A percentile compares a stretch with the other conserved stretches of the same genome.
These are phyloP conservation scores for Orthonevra nobilis DNA, from an alignment of 2,888 invertebrate species.

Conservation along the genomic window DNA sequence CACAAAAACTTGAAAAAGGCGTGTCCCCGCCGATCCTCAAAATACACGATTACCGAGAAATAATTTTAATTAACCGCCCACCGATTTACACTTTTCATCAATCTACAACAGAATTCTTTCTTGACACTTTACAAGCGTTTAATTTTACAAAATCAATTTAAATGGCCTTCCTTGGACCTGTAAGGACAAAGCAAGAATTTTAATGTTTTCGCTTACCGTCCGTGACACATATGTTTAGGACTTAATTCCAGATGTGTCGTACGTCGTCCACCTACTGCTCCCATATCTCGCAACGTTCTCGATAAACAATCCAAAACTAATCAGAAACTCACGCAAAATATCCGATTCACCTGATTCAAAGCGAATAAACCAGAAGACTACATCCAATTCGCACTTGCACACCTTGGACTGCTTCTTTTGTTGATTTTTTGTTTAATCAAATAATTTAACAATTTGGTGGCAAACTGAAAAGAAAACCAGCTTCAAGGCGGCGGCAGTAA, in stretches of 20 bases:
- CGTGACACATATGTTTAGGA: slow-evolving; percentile 22
- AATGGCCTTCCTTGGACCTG: neutral
- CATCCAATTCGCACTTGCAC: slow-evolving; percentile 47
- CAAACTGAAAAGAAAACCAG: slow-evolving; percentile 23
- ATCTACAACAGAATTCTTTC: neutral
- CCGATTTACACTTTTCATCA: neutral
- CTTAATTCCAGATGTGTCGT: slow-evolving; percentile 25
- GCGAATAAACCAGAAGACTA: slow-evolving; percentile 51
- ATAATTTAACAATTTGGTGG: slow-evolving; percentile 51
- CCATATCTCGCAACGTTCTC: slow-evolving; percentile 11
- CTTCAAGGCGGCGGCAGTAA: slow-evolving; percentile 7
- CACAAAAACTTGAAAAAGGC: neutral
- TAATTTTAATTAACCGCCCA: slow-evolving; percentile 2
- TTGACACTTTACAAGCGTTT: neutral
- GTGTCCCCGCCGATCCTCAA: too few species aligned
- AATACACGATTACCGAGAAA: too few species aligned
- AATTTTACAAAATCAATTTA: neutral
- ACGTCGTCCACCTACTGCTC: slow-evolving; percentile 26
- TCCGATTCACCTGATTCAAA: slow-evolving; percentile 35
- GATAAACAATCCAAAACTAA: slow-evolving; percentile 6
- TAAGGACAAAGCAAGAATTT: neutral
- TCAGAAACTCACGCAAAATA: slow-evolving; percentile 16
- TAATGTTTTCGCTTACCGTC: slow-evolving; percentile 29
- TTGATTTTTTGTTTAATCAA: slow-evolving; percentile 34
- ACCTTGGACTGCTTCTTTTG: slow-evolving; percentile 23